Evolutionary conservation across 2,113 vertebrate genomes (phyloP), one percentile per base, ranked within the genome.

Genomic region (Copsychus sechellarum): DNA sequence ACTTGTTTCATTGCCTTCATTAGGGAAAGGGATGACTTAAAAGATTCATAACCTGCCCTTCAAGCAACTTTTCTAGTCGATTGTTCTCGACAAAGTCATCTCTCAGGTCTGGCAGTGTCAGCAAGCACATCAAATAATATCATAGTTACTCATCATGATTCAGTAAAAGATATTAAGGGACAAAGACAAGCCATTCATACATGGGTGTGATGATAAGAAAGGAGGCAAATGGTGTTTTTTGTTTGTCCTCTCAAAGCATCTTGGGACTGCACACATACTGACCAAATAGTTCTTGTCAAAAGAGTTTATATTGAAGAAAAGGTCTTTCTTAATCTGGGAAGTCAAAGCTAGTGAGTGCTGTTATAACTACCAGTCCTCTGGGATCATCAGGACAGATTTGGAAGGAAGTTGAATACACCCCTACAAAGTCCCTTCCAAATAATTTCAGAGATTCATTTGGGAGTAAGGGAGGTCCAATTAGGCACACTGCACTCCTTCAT

Each of bases 151-250:
- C 81, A 94, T 61, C 43, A 33, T 34, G 70, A 85, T 84, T 60
- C 81, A 85, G 57, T 42, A 87, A 65, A 69, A 50, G 18, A 61
- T 79, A 76, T 29, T 79, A 73, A 89, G 88, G 34, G 66, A 82
- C 66, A 94, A 92, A 87, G 26, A 91, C 6, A 6, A 86, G 29
- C 34, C 18, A 69, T 76, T 91, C 53, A 53, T 28, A 45, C 19
- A 72, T 21, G 38, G 66, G 42, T 73, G 61, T 90, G 48, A 43
- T 56, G 61, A 16, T 4, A 11, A 86, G 7, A 93, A 19, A 71
- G 25, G 19, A 85, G 13, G 9, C 1, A 86, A 74, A 92, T 25
- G 15, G 4, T 25, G 31, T 48, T 74, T 86, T 76, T 80, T 9
- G 22, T 77, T 58, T 86, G 18, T 34, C 36, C 18, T 72, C 16